phyloP scores from a whole-genome alignment of 2,113 vertebrate species.

The Megaceryle maxima region DNA sequence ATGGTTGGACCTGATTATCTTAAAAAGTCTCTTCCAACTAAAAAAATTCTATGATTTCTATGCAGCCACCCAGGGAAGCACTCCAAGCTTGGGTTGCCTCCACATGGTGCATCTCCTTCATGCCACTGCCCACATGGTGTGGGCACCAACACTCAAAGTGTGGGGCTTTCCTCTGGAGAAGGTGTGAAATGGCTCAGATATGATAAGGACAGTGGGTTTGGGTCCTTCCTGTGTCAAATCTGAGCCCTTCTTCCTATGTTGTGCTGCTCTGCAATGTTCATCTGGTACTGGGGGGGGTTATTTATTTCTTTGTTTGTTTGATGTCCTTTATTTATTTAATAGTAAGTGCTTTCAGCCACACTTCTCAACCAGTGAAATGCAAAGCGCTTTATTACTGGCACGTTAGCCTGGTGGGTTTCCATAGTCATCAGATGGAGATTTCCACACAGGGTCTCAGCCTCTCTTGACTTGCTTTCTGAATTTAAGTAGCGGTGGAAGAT shows the following conservation, averaged over 20 bases:
- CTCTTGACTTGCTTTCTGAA: neutral
- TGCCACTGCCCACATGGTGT: neutral
- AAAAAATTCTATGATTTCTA: neutral
- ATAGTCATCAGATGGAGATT: neutral
- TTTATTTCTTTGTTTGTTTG: too few species aligned
- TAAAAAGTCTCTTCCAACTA: neutral
- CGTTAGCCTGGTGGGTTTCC: neutral
- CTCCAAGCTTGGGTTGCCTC: neutral
- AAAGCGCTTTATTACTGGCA: neutral
- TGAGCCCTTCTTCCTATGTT: neutral
- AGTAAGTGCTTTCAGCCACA: neutral
- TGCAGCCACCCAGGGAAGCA: neutral
- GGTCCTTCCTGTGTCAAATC: neutral
- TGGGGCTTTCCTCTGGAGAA: neutral
- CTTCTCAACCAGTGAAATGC: neutral
- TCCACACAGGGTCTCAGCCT: neutral
- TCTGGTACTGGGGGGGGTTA: neutral
- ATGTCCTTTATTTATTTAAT: neutral
- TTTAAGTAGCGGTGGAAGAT: neutral
- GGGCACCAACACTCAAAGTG: neutral
- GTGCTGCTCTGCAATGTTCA: rapidly evolving
- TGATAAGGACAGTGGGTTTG: neutral
- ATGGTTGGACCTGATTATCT: neutral
- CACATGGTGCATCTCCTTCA: neutral
- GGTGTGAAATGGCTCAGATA: neutral